phyloP scores from a whole-genome alignment of 2,113 vertebrate genomes.

The Columba livia region DNA sequence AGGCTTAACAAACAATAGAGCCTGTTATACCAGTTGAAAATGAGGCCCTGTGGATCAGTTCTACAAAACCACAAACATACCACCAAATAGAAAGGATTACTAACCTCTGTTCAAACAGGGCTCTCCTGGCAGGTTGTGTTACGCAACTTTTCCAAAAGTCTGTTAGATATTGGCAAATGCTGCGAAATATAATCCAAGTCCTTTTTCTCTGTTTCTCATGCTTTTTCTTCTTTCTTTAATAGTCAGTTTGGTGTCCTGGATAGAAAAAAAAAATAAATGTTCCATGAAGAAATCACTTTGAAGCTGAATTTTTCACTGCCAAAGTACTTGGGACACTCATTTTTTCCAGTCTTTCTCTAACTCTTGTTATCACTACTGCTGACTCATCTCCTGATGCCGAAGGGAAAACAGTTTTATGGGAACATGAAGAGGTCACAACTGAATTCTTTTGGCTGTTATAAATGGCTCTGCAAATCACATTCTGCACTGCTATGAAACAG shows the following conservation, averaged over 20 bases:
- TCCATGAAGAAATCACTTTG: conserved; percentile 72
- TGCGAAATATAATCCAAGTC: conserved; percentile 56
- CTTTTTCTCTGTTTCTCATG: not conserved
- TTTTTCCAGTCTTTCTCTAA: conserved; percentile 65
- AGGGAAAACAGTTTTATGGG: conserved; percentile 65
- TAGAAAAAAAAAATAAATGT: conserved; percentile 31
- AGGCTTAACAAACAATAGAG: not conserved
- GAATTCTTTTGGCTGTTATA: conserved; percentile 61
- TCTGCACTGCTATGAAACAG: not conserved
- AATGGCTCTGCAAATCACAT: not conserved
- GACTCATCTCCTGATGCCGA: conserved; percentile 70
- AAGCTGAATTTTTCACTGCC: conserved; percentile 68
- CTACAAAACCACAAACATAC: conserved; percentile 13
- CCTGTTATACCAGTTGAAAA: not conserved
- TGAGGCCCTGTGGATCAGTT: not conserved
- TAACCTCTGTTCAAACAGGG: conserved; percentile 30
- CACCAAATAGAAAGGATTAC: conserved; percentile 38
- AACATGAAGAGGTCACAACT: conserved; percentile 45
- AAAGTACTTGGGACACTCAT: conserved; percentile 57
- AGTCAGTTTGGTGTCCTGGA: conserved; percentile 60
- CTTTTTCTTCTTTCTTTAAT: conserved; percentile 35
- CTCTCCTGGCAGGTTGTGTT: conserved; percentile 28
- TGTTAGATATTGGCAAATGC: conserved; percentile 47
- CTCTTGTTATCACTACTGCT: conserved; percentile 71
- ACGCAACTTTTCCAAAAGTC: conserved; percentile 60